These are phyloP conservation scores for Lucilia sericata DNA, from an alignment of 1,140 invertebrate genomes.

Conservation along the genomic window DNA sequence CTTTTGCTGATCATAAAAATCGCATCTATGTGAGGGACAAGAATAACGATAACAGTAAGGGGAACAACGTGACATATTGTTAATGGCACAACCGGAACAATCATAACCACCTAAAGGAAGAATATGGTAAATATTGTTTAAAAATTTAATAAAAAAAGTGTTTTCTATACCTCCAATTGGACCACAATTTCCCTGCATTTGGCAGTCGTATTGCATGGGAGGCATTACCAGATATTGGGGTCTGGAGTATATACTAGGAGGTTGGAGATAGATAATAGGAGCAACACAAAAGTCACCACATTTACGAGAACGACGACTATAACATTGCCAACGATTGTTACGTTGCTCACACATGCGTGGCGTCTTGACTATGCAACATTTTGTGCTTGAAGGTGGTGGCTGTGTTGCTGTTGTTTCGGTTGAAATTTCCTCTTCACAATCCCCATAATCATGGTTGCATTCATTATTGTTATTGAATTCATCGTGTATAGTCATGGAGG, in stretches of 20 bases:
- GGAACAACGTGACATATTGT: slow-evolving; percentile 49
- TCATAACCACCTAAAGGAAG: slow-evolving; percentile 51
- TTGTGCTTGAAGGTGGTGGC: background rate
- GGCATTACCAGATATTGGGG: slow-evolving; percentile 51
- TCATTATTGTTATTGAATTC: background rate
- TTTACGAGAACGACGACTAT: slow-evolving; percentile 49
- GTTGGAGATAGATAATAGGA: slow-evolving; percentile 51
- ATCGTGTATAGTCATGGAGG: slow-evolving; percentile 47
- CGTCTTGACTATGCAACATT: slow-evolving; percentile 52
- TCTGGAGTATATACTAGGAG: slow-evolving; percentile 26
- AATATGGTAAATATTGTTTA: too few relatives aligned
- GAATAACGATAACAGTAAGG: slow-evolving; percentile 56
- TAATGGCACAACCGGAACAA: slow-evolving; percentile 56
- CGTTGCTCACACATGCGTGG: slow-evolving; percentile 53
- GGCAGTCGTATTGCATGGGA: slow-evolving; percentile 50
- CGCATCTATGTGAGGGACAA: slow-evolving; percentile 54
- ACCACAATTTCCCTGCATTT: background rate
- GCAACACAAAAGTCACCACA: slow-evolving; percentile 56
- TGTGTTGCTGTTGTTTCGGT: background rate
- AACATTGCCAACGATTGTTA: slow-evolving; percentile 54
- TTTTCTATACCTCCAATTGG: slow-evolving; percentile 17
- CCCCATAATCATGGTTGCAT: background rate
- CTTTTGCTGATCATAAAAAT: slow-evolving; percentile 53
- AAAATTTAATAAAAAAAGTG: too few relatives aligned
- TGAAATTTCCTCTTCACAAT: background rate